Percentiles rank a stretch among this genome's conserved stretches.
phyloP scores from a whole-genome alignment of 2,888 invertebrate species.

The Tribolium freemani region DNA sequence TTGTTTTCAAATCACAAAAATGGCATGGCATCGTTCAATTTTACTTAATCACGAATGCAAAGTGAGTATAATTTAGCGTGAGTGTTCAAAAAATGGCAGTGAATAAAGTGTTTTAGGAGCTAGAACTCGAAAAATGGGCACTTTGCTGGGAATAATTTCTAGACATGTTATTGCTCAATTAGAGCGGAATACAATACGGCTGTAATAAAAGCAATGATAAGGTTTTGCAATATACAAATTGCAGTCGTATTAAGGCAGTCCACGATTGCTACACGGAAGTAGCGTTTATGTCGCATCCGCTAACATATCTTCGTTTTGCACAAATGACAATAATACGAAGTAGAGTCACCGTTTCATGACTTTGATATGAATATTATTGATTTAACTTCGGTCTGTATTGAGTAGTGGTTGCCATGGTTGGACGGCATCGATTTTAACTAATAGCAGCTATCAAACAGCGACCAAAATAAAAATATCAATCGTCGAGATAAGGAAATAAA shows the following conservation, averaged over 20 bases:
- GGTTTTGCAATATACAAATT: constrained; percentile 20
- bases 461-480: constrained; percentile 23
- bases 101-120: neutral
- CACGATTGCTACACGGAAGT: constrained; percentile 12
- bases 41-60: constrained; percentile 18
- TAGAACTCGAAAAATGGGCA: neutral
- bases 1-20: neutral
- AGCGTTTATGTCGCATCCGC: constrained; percentile 11
- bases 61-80: neutral
- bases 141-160: neutral
- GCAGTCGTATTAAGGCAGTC: constrained; percentile 11
- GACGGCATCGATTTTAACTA: constrained; percentile 45
- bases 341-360: neutral
- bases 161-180: constrained; percentile 12
- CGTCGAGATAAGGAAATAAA: neutral
- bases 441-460: constrained; percentile 42
- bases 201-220: constrained; percentile 14
- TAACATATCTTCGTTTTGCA: constrained; percentile 7
- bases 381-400: constrained; percentile 50
- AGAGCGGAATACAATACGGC: constrained; percentile 7
- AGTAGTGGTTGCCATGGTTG: constrained; percentile 54
- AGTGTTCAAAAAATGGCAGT: neutral
- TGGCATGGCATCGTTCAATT: constrained; percentile 12
- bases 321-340: constrained; percentile 5
- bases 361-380: constrained; percentile 41